Evolutionary conservation across 2,888 invertebrate species (phyloP).

Genomic region (Sympetrum striolatum): DNA sequence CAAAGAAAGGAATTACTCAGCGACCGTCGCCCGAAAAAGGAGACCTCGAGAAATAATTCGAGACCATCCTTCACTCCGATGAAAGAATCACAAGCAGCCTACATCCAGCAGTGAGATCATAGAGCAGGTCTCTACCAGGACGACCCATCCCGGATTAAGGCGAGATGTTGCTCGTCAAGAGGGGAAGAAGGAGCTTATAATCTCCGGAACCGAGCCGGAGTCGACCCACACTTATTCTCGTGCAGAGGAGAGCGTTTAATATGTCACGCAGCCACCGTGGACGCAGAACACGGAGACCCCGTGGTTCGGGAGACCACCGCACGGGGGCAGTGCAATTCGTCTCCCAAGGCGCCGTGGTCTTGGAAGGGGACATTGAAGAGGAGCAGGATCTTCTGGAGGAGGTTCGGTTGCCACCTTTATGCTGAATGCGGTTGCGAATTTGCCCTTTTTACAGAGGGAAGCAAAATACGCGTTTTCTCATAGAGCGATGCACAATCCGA

Average conservation of each 20-base stretch:
- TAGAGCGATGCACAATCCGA: too few relatives aligned
- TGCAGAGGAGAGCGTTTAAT: slow-evolving; percentile 23
- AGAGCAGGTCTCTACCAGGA: background rate
- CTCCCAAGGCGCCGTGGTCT: background rate
- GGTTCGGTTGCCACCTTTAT: too few relatives aligned
- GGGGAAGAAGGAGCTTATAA: background rate
- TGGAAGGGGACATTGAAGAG: background rate
- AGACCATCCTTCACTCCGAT: background rate
- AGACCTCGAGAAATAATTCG: background rate
- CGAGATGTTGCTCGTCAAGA: background rate
- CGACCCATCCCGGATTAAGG: background rate
- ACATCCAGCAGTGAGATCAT: background rate
- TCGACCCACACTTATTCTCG: background rate
- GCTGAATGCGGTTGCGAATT: too few relatives aligned
- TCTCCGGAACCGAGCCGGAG: background rate
- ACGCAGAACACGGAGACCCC: slow-evolving; percentile 30
- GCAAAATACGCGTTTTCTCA: too few relatives aligned
- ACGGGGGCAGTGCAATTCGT: background rate
- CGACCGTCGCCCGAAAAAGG: background rate
- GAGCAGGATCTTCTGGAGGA: background rate
- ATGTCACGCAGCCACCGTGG: slow-evolving; percentile 42
- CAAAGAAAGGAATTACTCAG: background rate
- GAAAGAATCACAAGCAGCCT: background rate
- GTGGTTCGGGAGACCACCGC: background rate
- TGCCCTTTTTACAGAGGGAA: too few relatives aligned